Evolutionary conservation across 1,140 invertebrate species (phyloP), one percentile per base, ranked within the genome.

Genomic region (Trachymyrmex septentrionalis): DNA sequence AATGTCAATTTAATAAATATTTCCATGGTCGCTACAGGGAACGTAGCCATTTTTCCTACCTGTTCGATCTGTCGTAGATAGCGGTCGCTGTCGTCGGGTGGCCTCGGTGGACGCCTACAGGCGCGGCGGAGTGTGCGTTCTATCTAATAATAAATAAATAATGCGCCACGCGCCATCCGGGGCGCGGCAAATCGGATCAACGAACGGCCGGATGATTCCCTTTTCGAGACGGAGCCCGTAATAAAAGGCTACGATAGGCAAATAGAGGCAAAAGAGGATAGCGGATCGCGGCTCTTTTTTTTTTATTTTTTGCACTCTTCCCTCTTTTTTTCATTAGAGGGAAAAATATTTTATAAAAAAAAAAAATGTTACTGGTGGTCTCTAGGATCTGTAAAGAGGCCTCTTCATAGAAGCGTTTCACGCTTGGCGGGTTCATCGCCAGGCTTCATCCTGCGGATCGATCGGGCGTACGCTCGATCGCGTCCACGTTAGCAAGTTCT

Each of bases 101-200:
- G 63, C 50, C 53, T 81, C 66, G 66, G 55, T 81, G 30, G 27
- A 27, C 21, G 66, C 30, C 3, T 21, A 81, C 48, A 16, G n/a
- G 48, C 16, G 59, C 24, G 48, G 59, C 24, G 44, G 27, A 50
- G 27, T 34, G 14, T 30, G 34, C 48, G 27, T 50, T 85, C 73
- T 66, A 67, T 85, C 82, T 85, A 85, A 85, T 85, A 85, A 85
- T 85, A 85, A 85, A 85, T 85, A 85, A 85, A 85, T 85, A 85
- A 85, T 85, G 82, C 82, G 80, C 80, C 80, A 84, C 80, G 73
- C 72, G 73, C 55, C 75, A 85, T 66, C 53, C 82, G 48, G 63
- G 73, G 75, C 73, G 48, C 71, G 82, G 48, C 61, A 85, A 85
- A 85, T 85, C 73, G 73, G 59, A 85, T 85, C 73, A 85, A 77